Base-by-base conservation (phyloP, 2,888 invertebrate genomes). In the Phortica magna region DNA sequence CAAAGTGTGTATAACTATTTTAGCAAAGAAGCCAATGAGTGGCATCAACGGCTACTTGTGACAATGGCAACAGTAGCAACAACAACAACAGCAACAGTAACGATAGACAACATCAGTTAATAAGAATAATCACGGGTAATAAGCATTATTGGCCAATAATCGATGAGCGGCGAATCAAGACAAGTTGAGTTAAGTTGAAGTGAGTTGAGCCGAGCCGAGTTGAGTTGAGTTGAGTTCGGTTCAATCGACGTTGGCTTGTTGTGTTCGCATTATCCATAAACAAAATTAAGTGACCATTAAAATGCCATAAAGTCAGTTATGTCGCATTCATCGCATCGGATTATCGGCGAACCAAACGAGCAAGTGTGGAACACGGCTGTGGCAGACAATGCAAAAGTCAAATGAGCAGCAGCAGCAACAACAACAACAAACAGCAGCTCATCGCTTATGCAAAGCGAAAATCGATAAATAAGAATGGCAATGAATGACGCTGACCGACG, bases 201-300 rank as follows among this genome's bases (percentile, higher is more conserved):
- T 19, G 22, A 55, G 22, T 61, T 22, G 59, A 61, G 59, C 19
- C 19, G 9, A 19, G 59, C n/a, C 53, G 22, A 55, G 22, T 61
- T 22, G 59, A 61, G 59, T 61, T 61, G 9, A 19, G 59, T 61
- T 61, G 22, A 61, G 61, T 61, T 48, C 64, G 39, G 64, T 64
- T 64, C 64, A 31, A n/a, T 42, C 42, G 41, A n/a, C n/a, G 22
- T 19, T 80, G 81, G 80, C 85, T 83, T 88, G 89, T 89, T 87
- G 82, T 88, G 89, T 89, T 87, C 87, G 87, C 89, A 90, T 91
- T 89, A 90, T 86, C 88, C 90, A 91, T 92, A 92, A 91, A 92
- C 92, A 91, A 92, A 91, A 91, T 91, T 91, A 91, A 92, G 90
- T 91, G 91, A 89, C 91, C 91, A 91, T 91, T 91, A 92, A 91